phyloP scores from a whole-genome alignment of 1,140 invertebrate species.

The Musca vetustissima region DNA sequence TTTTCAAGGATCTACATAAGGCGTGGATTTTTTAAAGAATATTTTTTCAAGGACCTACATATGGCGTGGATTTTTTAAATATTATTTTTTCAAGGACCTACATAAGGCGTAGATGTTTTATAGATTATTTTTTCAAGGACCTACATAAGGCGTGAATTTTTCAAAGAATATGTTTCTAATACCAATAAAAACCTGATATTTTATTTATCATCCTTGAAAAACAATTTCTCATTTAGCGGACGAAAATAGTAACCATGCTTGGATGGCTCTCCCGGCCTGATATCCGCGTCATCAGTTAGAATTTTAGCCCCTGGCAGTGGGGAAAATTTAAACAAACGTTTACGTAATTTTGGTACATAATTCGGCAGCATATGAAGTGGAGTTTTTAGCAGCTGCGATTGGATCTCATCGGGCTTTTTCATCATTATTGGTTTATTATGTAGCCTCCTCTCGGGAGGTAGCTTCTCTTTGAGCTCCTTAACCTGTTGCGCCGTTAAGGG shows the following conservation, averaged over 20 bases:
- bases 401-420: constrained; percentile 8
- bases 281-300: constrained; percentile 42
- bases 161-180: too few species aligned
- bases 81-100: too few species aligned
- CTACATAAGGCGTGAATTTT: too few species aligned
- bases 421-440: constrained; percentile 35
- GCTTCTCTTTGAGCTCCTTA: constrained; percentile 36
- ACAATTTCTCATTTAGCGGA: too few species aligned
- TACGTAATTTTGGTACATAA: constrained; percentile 42
- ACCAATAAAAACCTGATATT: too few species aligned
- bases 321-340: constrained; percentile 44
- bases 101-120: too few species aligned
- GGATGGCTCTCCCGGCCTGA: not conserved
- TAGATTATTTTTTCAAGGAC: too few species aligned
- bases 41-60: too few species aligned
- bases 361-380: constrained; percentile 37
- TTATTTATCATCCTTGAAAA: too few species aligned
- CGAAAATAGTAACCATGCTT: not conserved
- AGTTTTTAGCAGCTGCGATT: constrained; percentile 31
- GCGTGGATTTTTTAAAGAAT: too few species aligned
- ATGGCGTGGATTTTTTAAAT: too few species aligned
- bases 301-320: constrained; percentile 45
- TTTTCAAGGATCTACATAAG: too few species aligned
- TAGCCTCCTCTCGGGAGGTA: constrained; percentile 38
- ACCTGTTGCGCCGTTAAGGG: constrained; percentile 37